Conservation (phyloP, 2,797 vertebrate genomes). For the Oreortyx pictus region DNA sequence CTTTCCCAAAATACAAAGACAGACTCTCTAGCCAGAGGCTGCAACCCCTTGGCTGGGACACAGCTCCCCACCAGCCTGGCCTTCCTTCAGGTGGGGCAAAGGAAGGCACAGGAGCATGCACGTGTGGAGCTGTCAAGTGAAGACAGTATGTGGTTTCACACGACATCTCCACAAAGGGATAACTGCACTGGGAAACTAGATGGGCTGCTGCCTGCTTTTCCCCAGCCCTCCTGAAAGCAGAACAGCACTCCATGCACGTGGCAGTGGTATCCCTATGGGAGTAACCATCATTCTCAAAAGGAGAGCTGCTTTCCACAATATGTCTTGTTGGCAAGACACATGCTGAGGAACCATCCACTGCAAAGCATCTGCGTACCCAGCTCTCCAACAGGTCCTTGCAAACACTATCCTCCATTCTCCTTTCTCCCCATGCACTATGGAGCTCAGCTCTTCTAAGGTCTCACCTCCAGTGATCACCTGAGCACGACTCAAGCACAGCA, state of each 20-base stretch:
- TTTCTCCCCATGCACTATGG: neutral
- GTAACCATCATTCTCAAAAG: neutral
- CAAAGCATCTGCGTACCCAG: neutral
- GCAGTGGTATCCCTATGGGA: neutral
- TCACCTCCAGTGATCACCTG: neutral
- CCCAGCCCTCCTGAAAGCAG: neutral
- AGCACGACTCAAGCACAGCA: neutral
- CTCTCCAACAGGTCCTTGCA: neutral
- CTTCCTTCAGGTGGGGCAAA: neutral
- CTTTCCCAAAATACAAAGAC: neutral
- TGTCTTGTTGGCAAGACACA: neutral
- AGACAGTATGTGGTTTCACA: rapidly evolving
- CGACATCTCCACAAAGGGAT: neutral
- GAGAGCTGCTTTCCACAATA: neutral
- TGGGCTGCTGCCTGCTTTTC: neutral
- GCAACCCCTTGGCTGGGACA: neutral
- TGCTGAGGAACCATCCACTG: neutral
- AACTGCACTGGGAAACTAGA: rapidly evolving
- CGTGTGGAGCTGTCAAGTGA: neutral
- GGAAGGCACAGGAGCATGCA: neutral
- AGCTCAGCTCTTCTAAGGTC: neutral
- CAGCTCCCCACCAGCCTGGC: neutral
- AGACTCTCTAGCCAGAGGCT: neutral
- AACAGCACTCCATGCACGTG: rapidly evolving
- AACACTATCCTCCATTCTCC: neutral